These are phyloP conservation scores for Hoplostethus mediterraneus DNA, from an alignment of 2,797 vertebrate genomes.

Conservation along the genomic window DNA sequence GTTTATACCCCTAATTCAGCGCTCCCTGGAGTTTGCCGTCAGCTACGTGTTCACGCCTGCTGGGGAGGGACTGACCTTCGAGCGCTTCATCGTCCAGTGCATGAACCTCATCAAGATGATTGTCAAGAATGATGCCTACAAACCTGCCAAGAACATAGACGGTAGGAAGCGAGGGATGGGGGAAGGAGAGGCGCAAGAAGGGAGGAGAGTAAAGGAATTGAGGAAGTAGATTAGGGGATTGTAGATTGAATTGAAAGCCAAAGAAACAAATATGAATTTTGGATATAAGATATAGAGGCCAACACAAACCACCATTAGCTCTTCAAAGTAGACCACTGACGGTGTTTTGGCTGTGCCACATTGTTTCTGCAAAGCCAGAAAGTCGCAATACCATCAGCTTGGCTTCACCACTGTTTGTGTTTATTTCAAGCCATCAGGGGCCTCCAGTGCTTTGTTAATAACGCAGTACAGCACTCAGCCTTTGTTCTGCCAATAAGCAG, in stretches of 20 bases:
- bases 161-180: slow-evolving; percentile 79
- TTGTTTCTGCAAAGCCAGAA: slow-evolving; percentile 19
- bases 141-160: slow-evolving; percentile 95
- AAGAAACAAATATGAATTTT: slow-evolving; percentile 9
- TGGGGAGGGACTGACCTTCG: slow-evolving; percentile 93
- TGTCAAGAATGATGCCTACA: slow-evolving; percentile 96
- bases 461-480: slow-evolving; percentile 21
- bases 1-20: slow-evolving; percentile 93
- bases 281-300: slow-evolving; percentile 1
- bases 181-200: not conserved
- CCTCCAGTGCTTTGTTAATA: slow-evolving; percentile 60
- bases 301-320: not conserved
- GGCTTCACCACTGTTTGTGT: slow-evolving; percentile 40
- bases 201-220: not conserved
- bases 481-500: slow-evolving; percentile 50
- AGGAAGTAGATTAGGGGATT: not conserved
- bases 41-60: slow-evolving; percentile 94
- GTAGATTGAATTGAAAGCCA: slow-evolving; percentile 4
- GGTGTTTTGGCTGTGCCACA: slow-evolving; percentile 15
- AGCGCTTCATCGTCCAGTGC: slow-evolving; percentile 97
- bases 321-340: slow-evolving; percentile 25
- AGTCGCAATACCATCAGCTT: not conserved
- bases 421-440: slow-evolving; percentile 51
- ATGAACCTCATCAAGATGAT: slow-evolving; percentile 99
- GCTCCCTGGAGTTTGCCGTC: slow-evolving; percentile 94